These are phyloP conservation scores for Sphinx pinastri DNA, from an alignment of 2,888 invertebrate species.

Conservation along the genomic window DNA sequence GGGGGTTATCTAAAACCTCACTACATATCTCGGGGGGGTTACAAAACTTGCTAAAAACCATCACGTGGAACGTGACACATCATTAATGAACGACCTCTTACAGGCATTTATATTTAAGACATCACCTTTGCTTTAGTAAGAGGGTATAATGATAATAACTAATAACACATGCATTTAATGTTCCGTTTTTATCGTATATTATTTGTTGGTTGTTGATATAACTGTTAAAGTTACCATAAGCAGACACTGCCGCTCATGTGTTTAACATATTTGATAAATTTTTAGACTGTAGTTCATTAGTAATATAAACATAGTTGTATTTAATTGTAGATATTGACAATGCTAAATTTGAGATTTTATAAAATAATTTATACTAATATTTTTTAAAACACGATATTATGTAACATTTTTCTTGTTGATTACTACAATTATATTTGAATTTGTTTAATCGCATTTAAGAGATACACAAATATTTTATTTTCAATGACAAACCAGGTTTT, in stretches of 20 bases:
- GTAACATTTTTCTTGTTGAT: neutral
- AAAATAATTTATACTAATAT: slow-evolving; percentile 15
- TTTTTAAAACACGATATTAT: neutral
- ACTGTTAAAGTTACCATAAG: slow-evolving; percentile 28
- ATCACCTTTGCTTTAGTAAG: neutral
- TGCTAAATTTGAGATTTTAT: slow-evolving; percentile 24
- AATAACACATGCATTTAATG: slow-evolving; percentile 20
- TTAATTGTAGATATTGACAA: slow-evolving; percentile 7
- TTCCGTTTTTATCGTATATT: neutral
- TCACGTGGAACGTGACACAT: too few relatives aligned
- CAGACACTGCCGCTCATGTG: slow-evolving; percentile 25
- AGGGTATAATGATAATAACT: neutral
- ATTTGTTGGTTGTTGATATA: slow-evolving; percentile 22
- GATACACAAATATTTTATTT: neutral
- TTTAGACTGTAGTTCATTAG: slow-evolving; percentile 20
- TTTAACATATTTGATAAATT: slow-evolving; percentile 21
- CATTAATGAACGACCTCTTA: too few relatives aligned
- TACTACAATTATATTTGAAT: slow-evolving; percentile 2
- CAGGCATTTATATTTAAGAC: slow-evolving; percentile 19
- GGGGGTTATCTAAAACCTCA: too few relatives aligned
- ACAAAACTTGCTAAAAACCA: too few relatives aligned
- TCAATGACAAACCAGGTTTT: neutral
- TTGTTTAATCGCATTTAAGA: neutral
- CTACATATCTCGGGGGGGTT: too few relatives aligned
- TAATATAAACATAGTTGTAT: slow-evolving; percentile 14